A percentile compares a stretch with the other conserved stretches of the same genome.
These are phyloP conservation scores for Nudaria mundana DNA, from an alignment of 2,888 invertebrate genomes.

Conservation along the genomic window DNA sequence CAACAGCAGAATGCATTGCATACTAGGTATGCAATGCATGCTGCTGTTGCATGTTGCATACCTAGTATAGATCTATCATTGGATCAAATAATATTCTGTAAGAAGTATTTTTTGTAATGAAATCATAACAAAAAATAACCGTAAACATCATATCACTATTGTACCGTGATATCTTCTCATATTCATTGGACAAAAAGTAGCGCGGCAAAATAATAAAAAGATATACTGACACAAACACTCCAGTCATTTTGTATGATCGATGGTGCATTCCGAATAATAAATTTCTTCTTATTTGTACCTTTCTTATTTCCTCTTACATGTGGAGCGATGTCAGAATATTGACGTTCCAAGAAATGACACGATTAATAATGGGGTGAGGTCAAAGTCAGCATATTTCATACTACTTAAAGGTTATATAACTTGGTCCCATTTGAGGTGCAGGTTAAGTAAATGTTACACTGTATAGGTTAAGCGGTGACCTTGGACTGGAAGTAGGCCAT, in stretches of 20 bases:
- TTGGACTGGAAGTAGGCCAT: conserved; percentile 73
- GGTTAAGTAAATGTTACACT: conserved; percentile 54
- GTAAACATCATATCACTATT: too few species aligned
- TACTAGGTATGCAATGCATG: too few species aligned
- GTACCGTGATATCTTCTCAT: too few species aligned
- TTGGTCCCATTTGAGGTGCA: conserved; percentile 44
- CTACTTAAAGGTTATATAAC: conserved; percentile 25
- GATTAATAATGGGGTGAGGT: conserved; percentile 20
- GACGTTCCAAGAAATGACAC: conserved; percentile 25
- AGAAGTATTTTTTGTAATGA: too few species aligned
- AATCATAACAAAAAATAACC: too few species aligned
- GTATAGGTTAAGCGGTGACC: conserved; percentile 76
- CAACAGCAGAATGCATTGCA: too few species aligned
- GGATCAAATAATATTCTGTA: too few species aligned
- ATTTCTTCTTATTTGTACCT: conserved; percentile 30
- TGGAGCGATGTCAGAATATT: conserved; percentile 25
- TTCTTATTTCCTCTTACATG: conserved; percentile 31
- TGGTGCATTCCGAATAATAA: conserved; percentile 37
- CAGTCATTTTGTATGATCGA: conserved; percentile 42
- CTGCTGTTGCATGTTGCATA: too few species aligned
- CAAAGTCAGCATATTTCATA: conserved; percentile 14
- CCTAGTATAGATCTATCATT: too few species aligned
- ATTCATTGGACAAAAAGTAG: background rate
- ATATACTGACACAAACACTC: conserved; percentile 26
- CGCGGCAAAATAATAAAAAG: conserved; percentile 24